A percentile compares a stretch with the other conserved stretches of the same genome.
phyloP scores from a whole-genome alignment of 2,113 vertebrate genomes.

The Mystacornis crossleyi region DNA sequence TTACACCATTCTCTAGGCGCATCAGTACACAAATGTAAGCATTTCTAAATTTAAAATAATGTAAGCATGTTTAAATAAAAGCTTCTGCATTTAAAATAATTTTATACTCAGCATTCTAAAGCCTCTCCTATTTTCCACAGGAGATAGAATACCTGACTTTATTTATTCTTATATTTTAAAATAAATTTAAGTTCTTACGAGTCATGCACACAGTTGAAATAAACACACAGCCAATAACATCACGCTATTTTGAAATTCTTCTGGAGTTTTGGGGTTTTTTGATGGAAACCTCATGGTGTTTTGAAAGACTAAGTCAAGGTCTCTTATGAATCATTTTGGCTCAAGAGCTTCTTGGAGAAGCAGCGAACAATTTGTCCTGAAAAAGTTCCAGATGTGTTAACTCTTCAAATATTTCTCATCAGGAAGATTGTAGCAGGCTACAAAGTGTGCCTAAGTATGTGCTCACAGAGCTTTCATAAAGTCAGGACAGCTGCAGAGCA shows the following conservation, averaged over 20 bases:
- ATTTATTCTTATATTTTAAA: not conserved
- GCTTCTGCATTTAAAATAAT: not conserved
- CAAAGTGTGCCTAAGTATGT: not conserved
- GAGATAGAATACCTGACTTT: not conserved
- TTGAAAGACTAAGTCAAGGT: not conserved
- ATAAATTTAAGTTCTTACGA: not conserved
- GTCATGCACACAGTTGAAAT: not conserved
- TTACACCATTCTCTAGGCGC: not conserved
- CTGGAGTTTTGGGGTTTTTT: not conserved
- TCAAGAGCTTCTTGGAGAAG: not conserved
- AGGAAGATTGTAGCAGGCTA: not conserved
- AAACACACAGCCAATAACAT: not conserved
- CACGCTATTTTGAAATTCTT: not conserved
- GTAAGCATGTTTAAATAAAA: not conserved
- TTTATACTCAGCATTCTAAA: not conserved
- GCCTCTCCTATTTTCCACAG: not conserved
- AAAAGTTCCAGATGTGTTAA: not conserved
- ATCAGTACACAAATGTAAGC: not conserved
- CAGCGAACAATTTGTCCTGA: not conserved
- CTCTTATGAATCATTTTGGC: constrained; percentile 4
- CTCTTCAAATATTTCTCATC: not conserved
- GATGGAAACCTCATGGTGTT: not conserved
- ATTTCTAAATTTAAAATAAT: not conserved
- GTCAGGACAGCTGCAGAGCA: not conserved
- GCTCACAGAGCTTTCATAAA: not conserved